Evolutionary conservation across 2,797 vertebrate genomes (phyloP), one percentile per base, ranked within the genome.

Genomic region (Urosaurus nigricauda): DNA sequence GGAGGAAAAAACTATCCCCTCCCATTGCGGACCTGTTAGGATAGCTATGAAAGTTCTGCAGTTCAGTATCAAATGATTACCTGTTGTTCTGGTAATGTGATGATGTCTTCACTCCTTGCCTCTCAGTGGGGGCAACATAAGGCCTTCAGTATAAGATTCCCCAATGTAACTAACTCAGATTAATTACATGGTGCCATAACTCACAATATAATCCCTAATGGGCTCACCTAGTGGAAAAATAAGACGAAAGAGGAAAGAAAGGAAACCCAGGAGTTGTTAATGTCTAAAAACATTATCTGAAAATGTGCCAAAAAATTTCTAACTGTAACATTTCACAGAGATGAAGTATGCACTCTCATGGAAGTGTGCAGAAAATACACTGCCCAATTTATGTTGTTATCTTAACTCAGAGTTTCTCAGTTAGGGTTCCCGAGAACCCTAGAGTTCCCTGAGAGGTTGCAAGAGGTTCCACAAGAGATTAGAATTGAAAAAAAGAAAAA

Each of bases 321-420:
- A 85, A 85, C n/a, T 68, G 9, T 12, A 32, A 12, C 32, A 78
- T 60, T 63, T 78, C 19, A n/a, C 65, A 17, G 40, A 75, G 40
- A 16, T 85, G 71, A 60, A 84, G 51, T 84, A 84, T 37, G 11
- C 53, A 35, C 53, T 78, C 58, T 78, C 74, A 29, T 86, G 21
- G n/a, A 79, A 79, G 51, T 68, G 60, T 21, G 68, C 11, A 3
- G 16, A 35, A 86, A 75, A 85, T 73, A 73, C n/a, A 26, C 70
- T 53, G 47, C 47, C 47, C 40, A 29, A 29, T 5, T 3, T 47
- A 47, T 40, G 47, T 47, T 12, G 68, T 29, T 26, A 65, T 24
- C 8, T 65, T 26, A 26, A 63, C 60, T 65, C 5, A 9, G 63
- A 1, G 24, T 8, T 65, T 65, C 26, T 65, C 24, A 65, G 24